phyloP scores from a whole-genome alignment of 2,113 vertebrate genomes.

The Isichthys henryi region DNA sequence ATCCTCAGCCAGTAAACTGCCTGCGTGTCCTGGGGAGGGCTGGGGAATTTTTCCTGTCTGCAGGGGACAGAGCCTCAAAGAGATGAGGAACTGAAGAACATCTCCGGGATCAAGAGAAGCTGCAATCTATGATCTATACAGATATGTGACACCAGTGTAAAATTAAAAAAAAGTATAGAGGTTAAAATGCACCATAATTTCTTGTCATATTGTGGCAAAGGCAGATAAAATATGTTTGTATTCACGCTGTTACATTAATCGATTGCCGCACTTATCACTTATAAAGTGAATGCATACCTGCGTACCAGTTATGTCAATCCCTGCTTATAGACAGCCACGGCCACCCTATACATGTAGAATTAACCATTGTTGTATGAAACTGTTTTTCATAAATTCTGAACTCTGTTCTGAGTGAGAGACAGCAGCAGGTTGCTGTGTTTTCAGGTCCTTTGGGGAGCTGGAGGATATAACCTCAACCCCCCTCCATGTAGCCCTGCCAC shows the following conservation, averaged over 20 bases:
- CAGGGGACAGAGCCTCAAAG: background rate
- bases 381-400: background rate
- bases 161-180: background rate
- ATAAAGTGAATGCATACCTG: too few relatives aligned
- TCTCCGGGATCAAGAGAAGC: background rate
- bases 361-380: background rate
- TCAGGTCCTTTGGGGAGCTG: background rate
- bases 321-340: too few relatives aligned
- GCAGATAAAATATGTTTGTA: too few relatives aligned
- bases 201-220: too few relatives aligned
- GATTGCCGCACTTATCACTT: too few relatives aligned
- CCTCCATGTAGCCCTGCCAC: background rate
- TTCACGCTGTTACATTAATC: too few relatives aligned
- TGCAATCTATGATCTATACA: background rate
- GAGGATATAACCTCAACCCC: background rate
- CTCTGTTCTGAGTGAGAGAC: background rate
- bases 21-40: background rate
- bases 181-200: too few relatives aligned
- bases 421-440: background rate
- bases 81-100: background rate
- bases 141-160: background rate
- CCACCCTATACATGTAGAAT: background rate
- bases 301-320: too few relatives aligned
- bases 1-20: slow-evolving; percentile 7
- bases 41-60: background rate